These are phyloP conservation scores for Drosophila varians DNA, from an alignment of 1,140 invertebrate species.

Conservation along the genomic window DNA sequence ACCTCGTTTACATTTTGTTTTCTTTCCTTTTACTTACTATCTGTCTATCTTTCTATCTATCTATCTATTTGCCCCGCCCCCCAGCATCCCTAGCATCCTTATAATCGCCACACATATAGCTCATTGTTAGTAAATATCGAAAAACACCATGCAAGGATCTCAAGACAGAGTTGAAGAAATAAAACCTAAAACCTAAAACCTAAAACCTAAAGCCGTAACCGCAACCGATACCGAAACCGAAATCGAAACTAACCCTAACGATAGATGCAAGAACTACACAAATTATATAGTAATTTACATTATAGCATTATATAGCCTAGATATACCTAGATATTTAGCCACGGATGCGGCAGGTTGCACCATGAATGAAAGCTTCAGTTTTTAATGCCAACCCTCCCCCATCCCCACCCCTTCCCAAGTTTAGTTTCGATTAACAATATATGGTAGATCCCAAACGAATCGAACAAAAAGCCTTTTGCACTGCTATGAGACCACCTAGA, in stretches of 20 bases:
- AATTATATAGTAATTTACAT: constrained; percentile 35
- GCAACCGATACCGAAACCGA: constrained; percentile 18
- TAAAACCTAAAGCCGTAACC: constrained; percentile 28
- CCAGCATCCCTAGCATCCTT: not conserved
- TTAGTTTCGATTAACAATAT: not conserved
- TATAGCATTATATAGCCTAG: constrained; percentile 46
- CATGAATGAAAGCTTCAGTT: constrained; percentile 9
- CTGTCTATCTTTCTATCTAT: not conserved
- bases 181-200: constrained; percentile 29
- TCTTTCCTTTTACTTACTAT: constrained; percentile 14
- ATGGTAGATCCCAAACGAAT: not conserved
- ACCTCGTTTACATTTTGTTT: constrained; percentile 44
- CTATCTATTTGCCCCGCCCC: not conserved
- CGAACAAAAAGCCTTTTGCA: constrained; percentile 72
- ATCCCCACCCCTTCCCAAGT: too few species aligned
- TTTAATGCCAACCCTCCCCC: not conserved
- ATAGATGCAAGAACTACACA: constrained; percentile 62
- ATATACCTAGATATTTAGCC: constrained; percentile 51
- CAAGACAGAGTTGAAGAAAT: constrained; percentile 46
- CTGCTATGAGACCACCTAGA: constrained; percentile 80
- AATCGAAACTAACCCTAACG: constrained; percentile 80
- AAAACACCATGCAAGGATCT: constrained; percentile 53
- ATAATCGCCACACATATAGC: constrained; percentile 9
- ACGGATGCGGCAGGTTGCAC: constrained; percentile 1
- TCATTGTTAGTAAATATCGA: constrained; percentile 44